A percentile compares a stretch with the other conserved stretches of the same genome.
Conservation (phyloP, 1,140 invertebrate species). For the Marisa cornuarietis region DNA sequence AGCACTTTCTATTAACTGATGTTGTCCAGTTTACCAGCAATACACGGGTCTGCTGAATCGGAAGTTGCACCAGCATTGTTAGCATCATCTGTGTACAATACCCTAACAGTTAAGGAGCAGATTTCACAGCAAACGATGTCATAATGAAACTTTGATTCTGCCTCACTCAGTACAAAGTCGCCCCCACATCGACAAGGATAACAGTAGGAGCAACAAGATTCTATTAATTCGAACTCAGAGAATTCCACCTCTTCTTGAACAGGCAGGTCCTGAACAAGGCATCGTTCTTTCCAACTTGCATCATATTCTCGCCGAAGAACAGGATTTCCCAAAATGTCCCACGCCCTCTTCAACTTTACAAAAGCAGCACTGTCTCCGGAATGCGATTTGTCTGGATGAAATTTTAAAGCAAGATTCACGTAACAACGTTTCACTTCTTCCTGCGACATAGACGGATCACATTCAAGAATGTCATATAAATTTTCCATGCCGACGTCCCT, state of each 20-base stretch:
- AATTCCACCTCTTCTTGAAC: slow-evolving; percentile 57
- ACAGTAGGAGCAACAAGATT: slow-evolving; percentile 21
- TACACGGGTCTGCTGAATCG: no score
- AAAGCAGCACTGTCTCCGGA: slow-evolving; percentile 31
- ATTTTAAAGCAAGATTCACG: slow-evolving; percentile 37
- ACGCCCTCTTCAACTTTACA: slow-evolving; percentile 49
- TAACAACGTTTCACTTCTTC: slow-evolving; percentile 46
- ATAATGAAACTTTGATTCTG: slow-evolving; percentile 44
- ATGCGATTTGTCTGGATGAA: slow-evolving; percentile 53
- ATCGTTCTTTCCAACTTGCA: slow-evolving; percentile 49
- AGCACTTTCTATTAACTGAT: no score
- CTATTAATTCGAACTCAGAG: slow-evolving; percentile 44
- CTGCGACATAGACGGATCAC: slow-evolving; percentile 30
- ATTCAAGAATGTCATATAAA: slow-evolving; percentile 47
- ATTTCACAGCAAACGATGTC: slow-evolving; percentile 60
- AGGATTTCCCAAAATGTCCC: slow-evolving; percentile 54
- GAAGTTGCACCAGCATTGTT: no score
- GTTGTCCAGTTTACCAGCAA: no score
- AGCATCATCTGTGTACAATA: slow-evolving; percentile 34
- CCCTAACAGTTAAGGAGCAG: slow-evolving; percentile 52
- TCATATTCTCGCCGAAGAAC: slow-evolving; percentile 49
- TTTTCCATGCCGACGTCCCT: slow-evolving; percentile 44
- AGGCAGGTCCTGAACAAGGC: slow-evolving; percentile 51
- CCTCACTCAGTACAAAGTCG: slow-evolving; percentile 40
- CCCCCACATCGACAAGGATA: slow-evolving; percentile 58